Conservation (phyloP, 1,140 invertebrate species). For the Gryllus bimaculatus region DNA sequence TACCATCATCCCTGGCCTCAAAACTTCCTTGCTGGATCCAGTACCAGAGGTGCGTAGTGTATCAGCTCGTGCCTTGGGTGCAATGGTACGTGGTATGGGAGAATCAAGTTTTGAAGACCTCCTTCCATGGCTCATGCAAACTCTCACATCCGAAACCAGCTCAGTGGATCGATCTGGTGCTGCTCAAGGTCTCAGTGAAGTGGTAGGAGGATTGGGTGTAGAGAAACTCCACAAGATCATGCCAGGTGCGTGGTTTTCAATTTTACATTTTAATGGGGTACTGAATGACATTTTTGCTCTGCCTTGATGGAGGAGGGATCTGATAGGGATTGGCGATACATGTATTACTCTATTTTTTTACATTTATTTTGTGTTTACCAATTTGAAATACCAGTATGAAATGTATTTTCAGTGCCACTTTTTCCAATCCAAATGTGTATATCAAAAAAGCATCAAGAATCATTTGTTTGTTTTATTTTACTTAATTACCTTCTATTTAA, state of each 20-base stretch:
- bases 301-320: no score
- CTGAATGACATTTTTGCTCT: no score
- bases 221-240: constrained; percentile 93
- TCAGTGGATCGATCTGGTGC: constrained; percentile 95
- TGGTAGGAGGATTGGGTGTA: constrained; percentile 90
- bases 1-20: constrained; percentile 92
- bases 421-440: no score
- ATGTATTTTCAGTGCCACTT: no score
- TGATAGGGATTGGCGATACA: no score
- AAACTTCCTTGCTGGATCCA: constrained; percentile 92
- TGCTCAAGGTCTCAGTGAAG: constrained; percentile 92
- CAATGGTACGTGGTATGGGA: constrained; percentile 95
- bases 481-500: no score
- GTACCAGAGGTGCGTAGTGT: constrained; percentile 93
- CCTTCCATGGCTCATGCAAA: constrained; percentile 97
- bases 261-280: no score
- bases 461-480: no score
- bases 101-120: constrained; percentile 91
- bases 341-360: no score
- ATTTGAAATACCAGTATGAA: no score
- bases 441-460: no score
- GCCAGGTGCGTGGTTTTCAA: constrained; percentile 47
- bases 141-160: constrained; percentile 88
- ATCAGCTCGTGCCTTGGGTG: constrained; percentile 87
- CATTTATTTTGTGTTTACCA: no score